phyloP scores from a whole-genome alignment of 2,888 invertebrate genomes.

The Caenorhabditis macrosperma region DNA sequence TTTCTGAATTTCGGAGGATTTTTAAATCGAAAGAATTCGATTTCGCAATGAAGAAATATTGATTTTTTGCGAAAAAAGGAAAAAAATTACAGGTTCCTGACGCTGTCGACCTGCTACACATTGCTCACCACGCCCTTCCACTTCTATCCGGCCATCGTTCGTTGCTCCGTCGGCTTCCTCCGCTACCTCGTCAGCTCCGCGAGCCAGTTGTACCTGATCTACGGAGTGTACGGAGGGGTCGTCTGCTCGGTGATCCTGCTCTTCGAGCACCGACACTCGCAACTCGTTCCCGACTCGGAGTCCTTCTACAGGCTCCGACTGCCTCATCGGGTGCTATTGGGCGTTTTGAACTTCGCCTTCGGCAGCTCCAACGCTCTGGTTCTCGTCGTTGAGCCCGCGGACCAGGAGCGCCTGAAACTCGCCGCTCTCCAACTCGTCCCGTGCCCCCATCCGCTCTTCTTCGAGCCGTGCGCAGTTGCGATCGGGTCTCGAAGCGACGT shows the following conservation, averaged over 20 bases:
- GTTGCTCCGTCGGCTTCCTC: constrained; percentile 33
- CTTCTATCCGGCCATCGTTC: constrained; percentile 31
- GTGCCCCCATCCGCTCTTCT: constrained; percentile 24
- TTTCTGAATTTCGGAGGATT: not conserved
- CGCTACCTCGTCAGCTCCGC: not conserved
- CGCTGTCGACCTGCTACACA: constrained; percentile 29
- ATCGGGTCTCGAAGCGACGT: not conserved
- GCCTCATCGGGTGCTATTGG: constrained; percentile 19
- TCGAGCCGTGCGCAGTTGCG: constrained; percentile 20
- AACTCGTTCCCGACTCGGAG: constrained; percentile 14
- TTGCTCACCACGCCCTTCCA: constrained; percentile 34
- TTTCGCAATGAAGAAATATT: too few species aligned
- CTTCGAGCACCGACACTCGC: constrained; percentile 29
- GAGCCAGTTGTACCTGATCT: constrained; percentile 7
- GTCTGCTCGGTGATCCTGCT: constrained; percentile 19
- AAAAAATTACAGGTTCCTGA: constrained; percentile 13
- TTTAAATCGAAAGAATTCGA: not conserved
- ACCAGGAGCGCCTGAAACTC: constrained; percentile 15
- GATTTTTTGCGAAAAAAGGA: not conserved
- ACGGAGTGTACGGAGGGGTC: constrained; percentile 22
- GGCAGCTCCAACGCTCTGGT: constrained; percentile 13
- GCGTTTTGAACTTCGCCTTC: constrained; percentile 11
- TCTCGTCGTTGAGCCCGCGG: not conserved
- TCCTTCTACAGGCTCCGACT: not conserved
- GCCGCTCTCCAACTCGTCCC: constrained; percentile 6